These are phyloP conservation scores for Chiloscyllium plagiosum DNA, from an alignment of 2,113 vertebrate species.

Conservation along the genomic window DNA sequence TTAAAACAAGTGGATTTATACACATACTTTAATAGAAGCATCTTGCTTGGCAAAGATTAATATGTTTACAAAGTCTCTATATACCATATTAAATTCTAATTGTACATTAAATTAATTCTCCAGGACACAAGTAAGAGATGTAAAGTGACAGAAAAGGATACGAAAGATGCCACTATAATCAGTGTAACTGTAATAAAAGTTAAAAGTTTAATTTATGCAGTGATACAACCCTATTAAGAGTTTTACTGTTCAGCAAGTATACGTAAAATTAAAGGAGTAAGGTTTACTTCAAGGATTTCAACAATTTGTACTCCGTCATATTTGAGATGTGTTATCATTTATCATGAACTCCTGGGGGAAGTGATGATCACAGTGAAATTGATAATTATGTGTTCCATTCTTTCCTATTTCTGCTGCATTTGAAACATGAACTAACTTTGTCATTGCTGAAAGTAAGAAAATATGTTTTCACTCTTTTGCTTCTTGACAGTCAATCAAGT, in stretches of 20 bases:
- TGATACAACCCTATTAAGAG: background rate
- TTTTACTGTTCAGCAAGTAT: background rate
- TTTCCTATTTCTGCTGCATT: background rate
- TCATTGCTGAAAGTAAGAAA: background rate
- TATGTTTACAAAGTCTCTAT: background rate
- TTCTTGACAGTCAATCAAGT: background rate
- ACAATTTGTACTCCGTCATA: background rate
- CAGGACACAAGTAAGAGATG: background rate
- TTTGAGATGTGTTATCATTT: background rate
- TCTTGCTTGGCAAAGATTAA: background rate
- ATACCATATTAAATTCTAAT: background rate
- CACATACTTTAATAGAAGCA: background rate
- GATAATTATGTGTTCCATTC: background rate
- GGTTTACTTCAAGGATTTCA: background rate
- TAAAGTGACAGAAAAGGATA: background rate
- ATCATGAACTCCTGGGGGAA: background rate
- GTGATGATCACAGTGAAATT: background rate
- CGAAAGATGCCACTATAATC: background rate
- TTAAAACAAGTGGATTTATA: constrained; percentile 21
- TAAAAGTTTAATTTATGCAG: background rate
- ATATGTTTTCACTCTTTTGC: background rate
- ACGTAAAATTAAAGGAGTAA: background rate
- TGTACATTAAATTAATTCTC: background rate
- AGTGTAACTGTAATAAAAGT: background rate
- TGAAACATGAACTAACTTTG: background rate